Evolutionary conservation across 2,888 invertebrate species (phyloP).

Genomic region (Drosophila vallismaia): DNA sequence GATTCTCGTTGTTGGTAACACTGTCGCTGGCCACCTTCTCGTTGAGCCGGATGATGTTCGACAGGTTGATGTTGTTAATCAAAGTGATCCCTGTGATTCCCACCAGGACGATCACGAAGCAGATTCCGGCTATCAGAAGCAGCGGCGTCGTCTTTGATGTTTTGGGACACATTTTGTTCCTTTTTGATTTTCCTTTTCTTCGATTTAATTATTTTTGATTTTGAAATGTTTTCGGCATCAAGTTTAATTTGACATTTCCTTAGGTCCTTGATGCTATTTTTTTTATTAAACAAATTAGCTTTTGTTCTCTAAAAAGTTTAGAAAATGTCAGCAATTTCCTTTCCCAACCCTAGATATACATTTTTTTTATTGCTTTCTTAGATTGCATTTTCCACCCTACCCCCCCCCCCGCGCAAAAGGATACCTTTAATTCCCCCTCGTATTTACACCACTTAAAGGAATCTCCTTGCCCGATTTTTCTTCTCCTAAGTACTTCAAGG

Average conservation of each 20-base stretch:
- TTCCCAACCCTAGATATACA: background rate
- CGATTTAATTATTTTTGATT: background rate
- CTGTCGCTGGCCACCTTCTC: constrained; percentile 83
- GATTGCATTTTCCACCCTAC: background rate
- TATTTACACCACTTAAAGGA: constrained; percentile 31
- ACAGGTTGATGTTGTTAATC: constrained; percentile 83
- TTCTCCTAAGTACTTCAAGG: constrained; percentile 22
- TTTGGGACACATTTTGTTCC: constrained; percentile 81
- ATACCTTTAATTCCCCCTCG: constrained; percentile 22
- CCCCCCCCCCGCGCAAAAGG: background rate
- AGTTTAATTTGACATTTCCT: constrained; percentile 5
- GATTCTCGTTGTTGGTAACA: constrained; percentile 77
- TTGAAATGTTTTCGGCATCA: too few relatives aligned
- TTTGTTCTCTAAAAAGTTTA: background rate
- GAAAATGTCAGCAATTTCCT: background rate
- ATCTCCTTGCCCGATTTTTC: background rate
- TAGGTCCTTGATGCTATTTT: constrained; percentile 35
- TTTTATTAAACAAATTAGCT: background rate
- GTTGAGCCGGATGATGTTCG: constrained; percentile 82
- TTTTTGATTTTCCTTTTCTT: constrained; percentile 19
- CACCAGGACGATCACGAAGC: constrained; percentile 85
- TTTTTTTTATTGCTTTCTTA: constrained; percentile 1
- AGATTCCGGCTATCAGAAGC: constrained; percentile 83
- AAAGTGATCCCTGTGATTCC: constrained; percentile 85
- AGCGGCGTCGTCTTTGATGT: constrained; percentile 81